phyloP scores from a whole-genome alignment of 2,113 vertebrate species.

The Halcyon malimbica region DNA sequence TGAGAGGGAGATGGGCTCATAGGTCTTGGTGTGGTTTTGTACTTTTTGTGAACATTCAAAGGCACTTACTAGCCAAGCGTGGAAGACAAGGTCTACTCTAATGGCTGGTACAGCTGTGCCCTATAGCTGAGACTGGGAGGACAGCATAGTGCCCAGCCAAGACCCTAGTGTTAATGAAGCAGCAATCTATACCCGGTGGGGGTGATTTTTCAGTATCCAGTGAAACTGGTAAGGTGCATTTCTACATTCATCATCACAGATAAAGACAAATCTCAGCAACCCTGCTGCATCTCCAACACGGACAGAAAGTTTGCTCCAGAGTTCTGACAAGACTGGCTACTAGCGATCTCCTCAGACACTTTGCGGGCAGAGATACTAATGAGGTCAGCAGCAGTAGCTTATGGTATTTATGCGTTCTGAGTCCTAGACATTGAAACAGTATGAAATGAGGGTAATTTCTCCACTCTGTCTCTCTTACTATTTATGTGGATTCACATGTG shows the following conservation, averaged over 20 bases:
- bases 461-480: background rate
- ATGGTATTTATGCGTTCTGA: background rate
- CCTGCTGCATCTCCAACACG: background rate
- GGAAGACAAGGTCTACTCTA: background rate
- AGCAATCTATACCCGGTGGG: background rate
- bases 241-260: background rate
- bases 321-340: background rate
- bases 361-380: background rate
- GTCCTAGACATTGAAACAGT: background rate
- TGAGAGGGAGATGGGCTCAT: fast-evolving
- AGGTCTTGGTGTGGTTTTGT: background rate
- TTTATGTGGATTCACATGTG: background rate
- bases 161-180: background rate
- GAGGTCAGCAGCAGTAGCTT: background rate
- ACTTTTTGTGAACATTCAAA: background rate
- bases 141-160: background rate
- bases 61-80: background rate
- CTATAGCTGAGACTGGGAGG: background rate
- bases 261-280: background rate
- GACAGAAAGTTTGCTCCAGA: background rate
- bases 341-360: background rate
- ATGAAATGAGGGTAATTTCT: background rate
- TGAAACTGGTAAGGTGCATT: background rate
- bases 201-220: background rate
- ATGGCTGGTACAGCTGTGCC: background rate